A percentile compares a stretch with the other conserved stretches of the same genome.
phyloP scores from a whole-genome alignment of 2,888 invertebrate genomes.

The Uropetala carovei region DNA sequence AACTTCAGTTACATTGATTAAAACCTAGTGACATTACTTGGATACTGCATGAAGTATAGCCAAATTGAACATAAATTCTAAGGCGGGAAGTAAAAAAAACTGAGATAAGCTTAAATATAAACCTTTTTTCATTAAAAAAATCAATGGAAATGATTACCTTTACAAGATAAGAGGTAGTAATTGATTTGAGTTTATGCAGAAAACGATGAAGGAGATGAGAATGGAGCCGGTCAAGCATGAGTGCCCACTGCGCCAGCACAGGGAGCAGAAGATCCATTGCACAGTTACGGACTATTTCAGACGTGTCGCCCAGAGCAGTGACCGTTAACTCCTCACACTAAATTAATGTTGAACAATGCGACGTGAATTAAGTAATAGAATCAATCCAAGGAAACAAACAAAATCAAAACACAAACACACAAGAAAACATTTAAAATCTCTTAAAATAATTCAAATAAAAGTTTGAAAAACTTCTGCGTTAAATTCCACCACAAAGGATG shows the following conservation, averaged over 20 bases:
- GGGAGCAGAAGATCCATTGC: constrained; percentile 79
- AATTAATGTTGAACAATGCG: background rate
- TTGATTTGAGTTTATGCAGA: constrained; percentile 69
- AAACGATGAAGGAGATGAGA: constrained; percentile 76
- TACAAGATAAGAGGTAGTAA: constrained; percentile 41
- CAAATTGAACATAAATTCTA: background rate
- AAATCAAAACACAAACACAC: too few species aligned
- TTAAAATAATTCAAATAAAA: too few species aligned
- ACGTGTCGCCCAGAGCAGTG: constrained; percentile 78
- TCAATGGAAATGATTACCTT: background rate
- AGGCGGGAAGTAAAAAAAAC: background rate
- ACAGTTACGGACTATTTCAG: constrained; percentile 77
- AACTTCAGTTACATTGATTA: background rate
- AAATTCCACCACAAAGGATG: too few species aligned
- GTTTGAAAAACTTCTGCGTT: too few species aligned
- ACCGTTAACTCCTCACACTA: constrained; percentile 80
- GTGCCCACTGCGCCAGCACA: constrained; percentile 81
- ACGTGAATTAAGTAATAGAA: too few species aligned
- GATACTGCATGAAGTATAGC: background rate
- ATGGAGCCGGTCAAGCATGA: constrained; percentile 77
- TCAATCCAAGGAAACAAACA: too few species aligned
- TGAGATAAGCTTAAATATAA: background rate
- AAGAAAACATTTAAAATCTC: too few species aligned
- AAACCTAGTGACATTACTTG: background rate
- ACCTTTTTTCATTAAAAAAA: background rate